Evolutionary conservation across 2,888 invertebrate species (phyloP).

Genomic region (Platycheirus albimanus): DNA sequence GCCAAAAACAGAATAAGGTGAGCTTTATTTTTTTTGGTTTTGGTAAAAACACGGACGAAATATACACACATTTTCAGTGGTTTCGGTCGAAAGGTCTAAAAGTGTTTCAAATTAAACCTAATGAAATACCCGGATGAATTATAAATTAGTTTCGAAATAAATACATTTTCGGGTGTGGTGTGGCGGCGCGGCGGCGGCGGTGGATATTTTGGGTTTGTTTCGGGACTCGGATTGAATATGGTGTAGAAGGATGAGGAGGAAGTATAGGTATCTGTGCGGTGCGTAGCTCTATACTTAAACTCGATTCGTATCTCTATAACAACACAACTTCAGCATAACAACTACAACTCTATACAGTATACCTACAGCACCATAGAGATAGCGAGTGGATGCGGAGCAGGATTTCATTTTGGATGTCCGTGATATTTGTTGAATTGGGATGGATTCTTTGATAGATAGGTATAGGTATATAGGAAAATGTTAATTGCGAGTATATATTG

Average conservation of each 20-base stretch:
- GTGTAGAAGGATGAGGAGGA: not conserved
- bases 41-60: conserved; percentile 6
- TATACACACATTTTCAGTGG: conserved; percentile 44
- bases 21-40: not conserved
- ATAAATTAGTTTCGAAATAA: conserved; percentile 76
- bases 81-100: conserved; percentile 74
- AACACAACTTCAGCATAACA: not conserved
- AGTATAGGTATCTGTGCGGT: not conserved
- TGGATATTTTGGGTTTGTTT: conserved; percentile 23
- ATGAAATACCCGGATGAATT: conserved; percentile 77
- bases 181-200: no score
- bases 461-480: conserved; percentile 41
- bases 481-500: conserved; percentile 73
- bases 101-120: conserved; percentile 77
- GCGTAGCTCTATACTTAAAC: no score
- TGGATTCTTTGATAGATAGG: conserved; percentile 60
- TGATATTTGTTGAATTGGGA: conserved; percentile 69
- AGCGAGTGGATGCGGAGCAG: conserved; percentile 27
- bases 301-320: not conserved
- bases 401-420: conserved; percentile 50
- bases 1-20: not conserved
- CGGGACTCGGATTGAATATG: not conserved
- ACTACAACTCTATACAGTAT: no score
- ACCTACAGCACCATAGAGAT: no score
- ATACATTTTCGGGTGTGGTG: conserved; percentile 66